Base-by-base conservation (phyloP, 2,797 vertebrate genomes). In the Holocentrus rufus region DNA sequence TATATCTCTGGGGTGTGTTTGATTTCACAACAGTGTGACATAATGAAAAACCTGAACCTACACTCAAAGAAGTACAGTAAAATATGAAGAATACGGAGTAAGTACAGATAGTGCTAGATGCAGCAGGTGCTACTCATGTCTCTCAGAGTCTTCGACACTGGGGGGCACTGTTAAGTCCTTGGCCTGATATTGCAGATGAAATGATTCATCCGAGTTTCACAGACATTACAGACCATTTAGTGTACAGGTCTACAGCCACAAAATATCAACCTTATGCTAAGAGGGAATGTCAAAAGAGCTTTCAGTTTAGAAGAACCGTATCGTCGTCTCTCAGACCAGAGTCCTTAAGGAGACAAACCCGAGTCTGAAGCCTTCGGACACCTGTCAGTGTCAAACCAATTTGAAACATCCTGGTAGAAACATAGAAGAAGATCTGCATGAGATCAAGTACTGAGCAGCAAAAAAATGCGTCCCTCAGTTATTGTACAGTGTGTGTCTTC, bases 401-500 rank as follows among this genome's bases (percentile, higher is more conserved):
- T 64, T 57, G 25, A 73, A 86, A 69, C 59, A 53, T 63, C 54
- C 58, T 58, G 39, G 30, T 53, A 49, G 74, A 81, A 79, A 50
- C 68, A 72, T 69, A 52, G 80, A 77, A 56, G 69, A 81, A 63
- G 54, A 73, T 70, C 80, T 83, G 81, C 77, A 79, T 71, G 50
- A 71, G 62, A 83, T 79, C 13, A 5, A 84, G 47, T 63, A 78
- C 62, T 27, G 79, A 83, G 80, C 1, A 65, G 75, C 59, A 62
- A 55, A 42, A 55, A 42, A 68, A 34, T n/a, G 47, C 64, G 74
- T 50, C 62, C 69, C 67, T 80, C 74, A 68, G 78, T 68, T 61
- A 39, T 82, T 68, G 83, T 91, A 91, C 90, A 91, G 89, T 90
- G 72, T 82, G 89, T 92, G 90, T 92, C 88, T 82, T 85, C 36